phyloP scores from a whole-genome alignment of 2,113 vertebrate genomes.

The Psilopsiagon aymara region DNA sequence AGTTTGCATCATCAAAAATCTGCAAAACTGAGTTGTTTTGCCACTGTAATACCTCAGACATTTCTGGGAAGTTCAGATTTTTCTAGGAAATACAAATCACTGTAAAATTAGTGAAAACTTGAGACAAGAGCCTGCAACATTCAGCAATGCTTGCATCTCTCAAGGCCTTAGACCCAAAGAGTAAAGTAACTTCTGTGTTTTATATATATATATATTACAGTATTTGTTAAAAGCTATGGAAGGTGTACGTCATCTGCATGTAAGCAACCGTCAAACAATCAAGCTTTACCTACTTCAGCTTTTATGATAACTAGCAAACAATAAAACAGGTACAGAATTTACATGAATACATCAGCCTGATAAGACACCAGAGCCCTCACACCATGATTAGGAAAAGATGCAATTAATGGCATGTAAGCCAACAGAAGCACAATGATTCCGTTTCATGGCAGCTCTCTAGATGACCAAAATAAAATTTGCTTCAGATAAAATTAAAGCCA shows the following conservation, averaged over 20 bases:
- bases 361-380: background rate
- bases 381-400: background rate
- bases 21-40: conserved; percentile 1
- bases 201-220: background rate
- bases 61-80: conserved; percentile 30
- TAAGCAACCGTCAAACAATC: background rate
- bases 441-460: background rate
- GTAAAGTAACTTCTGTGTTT: background rate
- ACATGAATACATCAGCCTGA: background rate
- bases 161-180: background rate
- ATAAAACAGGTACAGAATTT: background rate
- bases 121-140: background rate
- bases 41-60: conserved; percentile 9
- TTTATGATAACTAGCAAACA: background rate
- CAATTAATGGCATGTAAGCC: background rate
- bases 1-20: background rate
- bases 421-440: background rate
- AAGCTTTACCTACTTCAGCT: background rate
- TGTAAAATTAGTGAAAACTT: background rate
- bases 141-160: background rate
- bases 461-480: background rate
- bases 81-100: conserved; percentile 27
- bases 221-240: background rate
- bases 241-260: background rate
- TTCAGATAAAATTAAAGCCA: background rate